Evolutionary conservation across 2,797 vertebrate genomes (phyloP).

Genomic region (Falco concolor): DNA sequence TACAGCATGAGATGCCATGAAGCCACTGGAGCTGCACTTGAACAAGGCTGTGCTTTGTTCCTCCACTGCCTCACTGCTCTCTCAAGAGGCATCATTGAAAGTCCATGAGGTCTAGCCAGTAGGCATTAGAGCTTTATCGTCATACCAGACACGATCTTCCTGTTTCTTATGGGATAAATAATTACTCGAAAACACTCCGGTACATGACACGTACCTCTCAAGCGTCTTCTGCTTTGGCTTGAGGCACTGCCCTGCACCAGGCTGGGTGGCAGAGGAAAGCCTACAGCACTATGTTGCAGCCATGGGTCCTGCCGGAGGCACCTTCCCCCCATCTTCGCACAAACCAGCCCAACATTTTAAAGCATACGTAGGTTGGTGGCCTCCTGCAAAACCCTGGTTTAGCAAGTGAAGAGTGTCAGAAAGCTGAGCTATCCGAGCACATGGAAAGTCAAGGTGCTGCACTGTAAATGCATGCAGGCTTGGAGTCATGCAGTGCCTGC

Average conservation of each 20-base stretch:
- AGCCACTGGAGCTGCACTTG: background rate
- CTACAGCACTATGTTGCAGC: background rate
- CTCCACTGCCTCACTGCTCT: background rate
- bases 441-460: background rate
- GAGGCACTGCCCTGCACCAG: background rate
- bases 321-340: background rate
- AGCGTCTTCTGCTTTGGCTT: background rate
- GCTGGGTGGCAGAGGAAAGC: background rate
- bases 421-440: background rate
- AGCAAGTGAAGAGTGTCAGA: background rate
- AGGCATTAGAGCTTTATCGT: background rate
- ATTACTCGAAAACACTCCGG: background rate
- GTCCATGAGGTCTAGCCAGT: background rate
- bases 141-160: background rate
- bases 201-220: background rate
- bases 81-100: background rate
- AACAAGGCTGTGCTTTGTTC: background rate
- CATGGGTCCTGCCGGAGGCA: background rate
- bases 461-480: background rate
- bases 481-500: background rate
- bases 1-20: background rate
- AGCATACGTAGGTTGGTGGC: background rate
- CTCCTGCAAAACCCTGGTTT: background rate
- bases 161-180: background rate
- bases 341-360: background rate